phyloP scores from a whole-genome alignment of 1,140 invertebrate species.

The Cotesia typhae region DNA sequence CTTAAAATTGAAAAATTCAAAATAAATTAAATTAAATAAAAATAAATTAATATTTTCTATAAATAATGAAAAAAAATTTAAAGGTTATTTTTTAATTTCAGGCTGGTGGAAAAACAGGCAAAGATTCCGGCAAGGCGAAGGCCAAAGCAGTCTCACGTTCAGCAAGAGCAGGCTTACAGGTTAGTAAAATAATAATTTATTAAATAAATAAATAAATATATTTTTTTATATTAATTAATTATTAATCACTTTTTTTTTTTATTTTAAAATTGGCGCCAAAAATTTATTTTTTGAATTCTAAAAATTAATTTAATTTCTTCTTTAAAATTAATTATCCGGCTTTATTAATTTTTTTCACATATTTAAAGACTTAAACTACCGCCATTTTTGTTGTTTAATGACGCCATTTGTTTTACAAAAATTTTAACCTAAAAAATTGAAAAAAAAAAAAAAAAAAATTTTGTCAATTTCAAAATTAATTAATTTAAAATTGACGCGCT shows the following conservation, averaged over 20 bases:
- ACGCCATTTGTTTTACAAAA: too few relatives aligned
- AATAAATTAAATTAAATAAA: too few relatives aligned
- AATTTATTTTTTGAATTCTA: background rate
- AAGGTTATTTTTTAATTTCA: constrained; percentile 62
- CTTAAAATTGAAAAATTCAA: too few relatives aligned
- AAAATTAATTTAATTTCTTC: background rate
- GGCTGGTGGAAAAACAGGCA: constrained; percentile 99
- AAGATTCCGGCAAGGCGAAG: constrained; percentile 99
- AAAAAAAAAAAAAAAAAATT: too few relatives aligned
- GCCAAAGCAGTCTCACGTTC: constrained; percentile 98
- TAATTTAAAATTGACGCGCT: too few relatives aligned
- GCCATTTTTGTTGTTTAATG: too few relatives aligned
- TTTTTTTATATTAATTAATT: constrained; percentile 18
- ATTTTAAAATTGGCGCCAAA: constrained; percentile 11
- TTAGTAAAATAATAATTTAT: constrained; percentile 64
- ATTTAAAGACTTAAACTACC: too few relatives aligned
- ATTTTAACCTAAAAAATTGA: too few relatives aligned
- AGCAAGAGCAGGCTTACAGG: constrained; percentile 96
- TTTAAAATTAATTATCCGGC: background rate
- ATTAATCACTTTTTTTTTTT: constrained; percentile 1
- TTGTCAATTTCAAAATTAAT: too few relatives aligned
- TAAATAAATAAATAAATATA: background rate
- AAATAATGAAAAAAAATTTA: constrained; percentile 58
- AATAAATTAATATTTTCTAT: background rate
- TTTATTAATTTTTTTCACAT: background rate